Evolutionary conservation across 2,113 vertebrate species (phyloP).

Genomic region (Argyrosomus japonicus): DNA sequence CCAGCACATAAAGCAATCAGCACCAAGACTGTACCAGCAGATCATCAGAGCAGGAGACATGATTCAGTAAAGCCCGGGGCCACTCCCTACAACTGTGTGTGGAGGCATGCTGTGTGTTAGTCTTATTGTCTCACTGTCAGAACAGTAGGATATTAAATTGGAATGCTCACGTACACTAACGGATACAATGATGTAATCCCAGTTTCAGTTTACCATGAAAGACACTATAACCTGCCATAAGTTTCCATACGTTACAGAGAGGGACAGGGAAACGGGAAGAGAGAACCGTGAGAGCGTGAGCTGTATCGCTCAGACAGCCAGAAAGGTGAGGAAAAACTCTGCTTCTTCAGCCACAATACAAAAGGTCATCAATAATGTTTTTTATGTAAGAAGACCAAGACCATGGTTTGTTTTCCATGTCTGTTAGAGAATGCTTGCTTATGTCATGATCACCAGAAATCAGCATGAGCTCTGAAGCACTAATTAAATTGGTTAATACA

Average conservation of each 20-base stretch:
- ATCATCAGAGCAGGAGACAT: constrained; percentile 52
- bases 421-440: neutral
- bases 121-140: constrained; percentile 1
- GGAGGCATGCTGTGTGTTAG: neutral
- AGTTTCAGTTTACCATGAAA: constrained; percentile 48
- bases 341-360: neutral
- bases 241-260: constrained; percentile 32
- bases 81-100: constrained; percentile 36
- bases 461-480: neutral
- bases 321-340: constrained; percentile 26
- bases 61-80: constrained; percentile 48
- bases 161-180: no score
- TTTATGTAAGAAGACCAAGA: neutral
- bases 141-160: constrained; percentile 36
- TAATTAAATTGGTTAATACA: neutral
- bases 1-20: constrained; percentile 64
- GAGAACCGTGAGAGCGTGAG: constrained; percentile 56
- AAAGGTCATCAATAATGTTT: neutral
- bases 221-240: neutral
- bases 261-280: constrained; percentile 12
- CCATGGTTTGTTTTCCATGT: neutral
- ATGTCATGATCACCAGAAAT: neutral
- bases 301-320: neutral
- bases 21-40: constrained; percentile 25
- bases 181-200: constrained; percentile 26